Percentiles rank a stretch among this genome's conserved stretches.
Conservation (phyloP, 2,113 vertebrate genomes). For the Picathartes gymnocephalus region DNA sequence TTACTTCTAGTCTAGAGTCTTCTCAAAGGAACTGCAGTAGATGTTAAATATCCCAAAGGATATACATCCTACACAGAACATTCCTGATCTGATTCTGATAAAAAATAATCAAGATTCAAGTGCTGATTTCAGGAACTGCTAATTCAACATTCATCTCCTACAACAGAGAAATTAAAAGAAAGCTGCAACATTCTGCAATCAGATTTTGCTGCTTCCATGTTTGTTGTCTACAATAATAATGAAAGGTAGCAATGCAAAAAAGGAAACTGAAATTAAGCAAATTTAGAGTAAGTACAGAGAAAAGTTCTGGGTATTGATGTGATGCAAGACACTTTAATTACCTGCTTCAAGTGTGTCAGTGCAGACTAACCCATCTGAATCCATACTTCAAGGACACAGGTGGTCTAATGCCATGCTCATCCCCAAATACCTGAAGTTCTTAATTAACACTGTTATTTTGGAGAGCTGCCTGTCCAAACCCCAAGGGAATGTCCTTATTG, state of each 20-base stretch:
- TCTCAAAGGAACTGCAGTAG: not conserved
- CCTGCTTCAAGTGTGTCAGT: not conserved
- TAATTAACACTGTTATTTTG: not conserved
- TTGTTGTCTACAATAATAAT: not conserved
- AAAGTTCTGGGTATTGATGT: not conserved
- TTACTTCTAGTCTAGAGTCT: not conserved
- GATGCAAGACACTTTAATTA: not conserved
- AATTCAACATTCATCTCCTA: not conserved
- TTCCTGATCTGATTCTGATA: not conserved
- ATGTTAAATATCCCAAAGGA: not conserved
- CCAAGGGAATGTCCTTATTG: not conserved
- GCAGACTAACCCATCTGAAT: not conserved
- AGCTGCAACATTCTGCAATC: not conserved
- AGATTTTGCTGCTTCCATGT: not conserved
- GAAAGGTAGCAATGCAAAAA: not conserved
- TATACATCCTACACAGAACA: not conserved
- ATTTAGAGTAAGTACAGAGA: not conserved
- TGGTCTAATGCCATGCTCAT: not conserved
- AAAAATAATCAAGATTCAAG: not conserved
- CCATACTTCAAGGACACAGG: not conserved
- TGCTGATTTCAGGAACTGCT: not conserved
- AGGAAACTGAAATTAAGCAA: not conserved
- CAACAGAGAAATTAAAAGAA: not conserved
- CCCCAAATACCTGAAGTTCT: not conserved
- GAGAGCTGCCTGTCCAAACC: not conserved